A percentile compares a stretch with the other conserved stretches of the same genome.
Conservation (phyloP, 1,140 invertebrate species). For the Lamellibrachia luymesi region DNA sequence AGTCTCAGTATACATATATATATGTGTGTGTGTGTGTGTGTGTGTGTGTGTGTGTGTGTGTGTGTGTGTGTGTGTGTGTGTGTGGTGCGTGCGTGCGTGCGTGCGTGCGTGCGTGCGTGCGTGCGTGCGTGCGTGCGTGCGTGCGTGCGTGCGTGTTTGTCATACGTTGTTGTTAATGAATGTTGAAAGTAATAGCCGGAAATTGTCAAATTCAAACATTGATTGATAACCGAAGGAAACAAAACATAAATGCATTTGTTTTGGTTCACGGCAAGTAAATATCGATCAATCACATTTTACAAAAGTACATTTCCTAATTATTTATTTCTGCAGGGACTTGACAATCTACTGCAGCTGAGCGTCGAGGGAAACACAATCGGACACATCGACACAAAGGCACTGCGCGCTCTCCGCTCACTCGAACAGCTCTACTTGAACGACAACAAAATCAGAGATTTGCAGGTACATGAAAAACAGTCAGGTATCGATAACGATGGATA, state of each 20-base stretch:
- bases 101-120: too few species aligned
- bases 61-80: too few species aligned
- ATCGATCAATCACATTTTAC: background rate
- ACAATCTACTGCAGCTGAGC: conserved; percentile 8
- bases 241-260: background rate
- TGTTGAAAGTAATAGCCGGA: background rate
- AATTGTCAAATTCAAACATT: background rate
- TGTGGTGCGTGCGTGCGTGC: too few species aligned
- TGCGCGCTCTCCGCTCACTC: conserved; percentile 19
- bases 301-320: background rate
- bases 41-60: too few species aligned
- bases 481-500: too few species aligned
- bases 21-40: too few species aligned
- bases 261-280: background rate
- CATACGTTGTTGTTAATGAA: too few species aligned
- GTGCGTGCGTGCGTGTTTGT: too few species aligned
- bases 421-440: conserved; percentile 18
- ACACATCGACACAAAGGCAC: conserved; percentile 18
- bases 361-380: conserved; percentile 17
- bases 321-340: conserved; percentile 12
- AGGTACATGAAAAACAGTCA: background rate
- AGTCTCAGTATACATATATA: too few species aligned
- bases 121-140: too few species aligned
- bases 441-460: conserved; percentile 23
- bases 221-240: background rate